Base-by-base conservation (phyloP, 2,888 invertebrate genomes). In the Drosophila lacicola region DNA sequence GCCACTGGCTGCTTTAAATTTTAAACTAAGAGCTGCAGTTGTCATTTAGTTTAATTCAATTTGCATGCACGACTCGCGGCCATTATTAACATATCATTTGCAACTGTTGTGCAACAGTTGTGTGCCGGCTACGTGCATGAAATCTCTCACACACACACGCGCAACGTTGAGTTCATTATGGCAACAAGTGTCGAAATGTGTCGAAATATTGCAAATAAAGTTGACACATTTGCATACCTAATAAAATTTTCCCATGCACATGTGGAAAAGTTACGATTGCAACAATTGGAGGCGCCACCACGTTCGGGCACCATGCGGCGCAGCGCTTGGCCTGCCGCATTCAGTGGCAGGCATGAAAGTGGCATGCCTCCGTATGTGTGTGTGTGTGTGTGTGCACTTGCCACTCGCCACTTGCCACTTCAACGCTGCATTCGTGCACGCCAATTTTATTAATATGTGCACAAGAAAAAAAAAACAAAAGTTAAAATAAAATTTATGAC, bases 191-290 rank as follows among this genome's bases (percentile, higher is more conserved):
- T 75, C 83, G 78, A 80, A 88, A 88, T 82, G 88, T 90, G 86
- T 86, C 87, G 90, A 86, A 88, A 89, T 79, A 89, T 82, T 75
- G 76, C 84, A 90, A 89, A 90, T 90, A 86, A 91, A 91, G 90
- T 89, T 91, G 91, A 89, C 90, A 91, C 91, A 91, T 91, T 91
- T 91, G 89, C 91, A 91, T 91, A 84, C 88, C 90, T 90, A 90
- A 90, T 90, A 87, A 89, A 85, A 90, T 83, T 81, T 84, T 84
- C 83, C 83, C 88, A 88, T 88, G 71, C 68, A 76, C 72, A 64
- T 75, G 68, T 67, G 83, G 25, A 46, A 82, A 70, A 64, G 45
- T 71, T 77, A 53, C 19, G 65, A 70, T 67, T 81, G 78, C 70
- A 74, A 60, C 77, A 74, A 51, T 71, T 17, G 17, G 34, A 39